Percentiles rank a stretch among this genome's conserved stretches.
phyloP scores from a whole-genome alignment of 2,113 vertebrate species.

The Propithecus coquereli region DNA sequence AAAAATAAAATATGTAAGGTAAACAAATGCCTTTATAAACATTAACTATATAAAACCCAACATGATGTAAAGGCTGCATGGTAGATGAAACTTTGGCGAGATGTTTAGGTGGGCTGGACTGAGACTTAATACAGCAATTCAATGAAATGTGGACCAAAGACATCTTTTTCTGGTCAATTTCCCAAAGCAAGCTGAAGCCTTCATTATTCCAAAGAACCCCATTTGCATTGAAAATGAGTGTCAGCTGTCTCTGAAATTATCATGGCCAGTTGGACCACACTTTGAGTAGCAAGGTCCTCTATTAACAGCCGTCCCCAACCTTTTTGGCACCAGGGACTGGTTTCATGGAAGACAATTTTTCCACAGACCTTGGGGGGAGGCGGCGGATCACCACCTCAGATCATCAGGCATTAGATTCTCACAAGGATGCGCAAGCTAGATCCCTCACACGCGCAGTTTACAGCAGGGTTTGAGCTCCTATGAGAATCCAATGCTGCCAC shows the following conservation, averaged over 20 bases:
- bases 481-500: too few relatives aligned
- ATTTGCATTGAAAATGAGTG: neutral
- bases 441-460: too few relatives aligned
- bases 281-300: neutral
- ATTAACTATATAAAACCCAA: neutral
- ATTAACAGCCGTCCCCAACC: too few relatives aligned
- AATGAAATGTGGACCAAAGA: neutral
- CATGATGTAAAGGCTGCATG: neutral
- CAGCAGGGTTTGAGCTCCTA: too few relatives aligned
- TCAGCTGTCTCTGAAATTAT: neutral
- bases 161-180: neutral
- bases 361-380: too few relatives aligned
- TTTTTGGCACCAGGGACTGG: too few relatives aligned
- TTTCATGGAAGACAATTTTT: too few relatives aligned
- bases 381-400: too few relatives aligned
- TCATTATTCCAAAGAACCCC: neutral
- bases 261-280: neutral
- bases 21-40: neutral
- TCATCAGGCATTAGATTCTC: too few relatives aligned
- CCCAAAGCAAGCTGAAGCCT: neutral
- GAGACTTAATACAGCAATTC: neutral
- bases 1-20: neutral
- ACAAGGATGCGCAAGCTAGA: too few relatives aligned
- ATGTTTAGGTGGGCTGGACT: neutral
- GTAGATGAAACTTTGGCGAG: neutral